Conservation (phyloP, 2,113 vertebrate species). For the Scatophagus argus region DNA sequence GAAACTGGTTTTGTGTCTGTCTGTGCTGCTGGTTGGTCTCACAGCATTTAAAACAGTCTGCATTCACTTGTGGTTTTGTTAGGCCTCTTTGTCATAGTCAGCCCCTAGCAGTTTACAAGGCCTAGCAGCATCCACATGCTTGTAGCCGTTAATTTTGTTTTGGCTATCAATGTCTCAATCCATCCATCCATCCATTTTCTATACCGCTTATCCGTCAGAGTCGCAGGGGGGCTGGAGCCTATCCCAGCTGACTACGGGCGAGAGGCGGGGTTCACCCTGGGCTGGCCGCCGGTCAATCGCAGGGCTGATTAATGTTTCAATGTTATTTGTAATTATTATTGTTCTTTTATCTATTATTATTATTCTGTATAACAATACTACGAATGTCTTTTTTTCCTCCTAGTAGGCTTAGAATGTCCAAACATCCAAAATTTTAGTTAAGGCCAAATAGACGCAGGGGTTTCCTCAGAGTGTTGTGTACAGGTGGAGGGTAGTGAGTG, state of each 20-base stretch:
- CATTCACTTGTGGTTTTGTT: not conserved
- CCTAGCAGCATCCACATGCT: not conserved
- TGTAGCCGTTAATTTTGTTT: no score
- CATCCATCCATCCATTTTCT: no score
- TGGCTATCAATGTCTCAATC: no score
- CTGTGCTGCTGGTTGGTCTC: conserved; percentile 17
- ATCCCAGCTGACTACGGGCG: no score
- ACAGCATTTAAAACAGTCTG: not conserved
- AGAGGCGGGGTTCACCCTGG: no score
- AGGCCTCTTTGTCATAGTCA: not conserved
- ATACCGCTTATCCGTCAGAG: no score
- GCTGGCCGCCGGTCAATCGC: no score
- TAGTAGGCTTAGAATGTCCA: not conserved
- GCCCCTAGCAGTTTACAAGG: not conserved
- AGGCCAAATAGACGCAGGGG: not conserved
- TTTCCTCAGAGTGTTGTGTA: not conserved
- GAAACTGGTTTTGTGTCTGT: conserved; percentile 66
- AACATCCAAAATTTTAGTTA: not conserved
- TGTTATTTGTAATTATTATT: not conserved
- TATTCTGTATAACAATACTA: not conserved
- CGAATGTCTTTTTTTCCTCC: not conserved
- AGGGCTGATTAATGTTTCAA: not conserved
- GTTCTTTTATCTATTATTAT: not conserved
- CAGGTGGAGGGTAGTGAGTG: not conserved
- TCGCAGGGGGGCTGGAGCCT: no score